phyloP scores from a whole-genome alignment of 2,797 vertebrate species.

The Acanthurus lineatus region DNA sequence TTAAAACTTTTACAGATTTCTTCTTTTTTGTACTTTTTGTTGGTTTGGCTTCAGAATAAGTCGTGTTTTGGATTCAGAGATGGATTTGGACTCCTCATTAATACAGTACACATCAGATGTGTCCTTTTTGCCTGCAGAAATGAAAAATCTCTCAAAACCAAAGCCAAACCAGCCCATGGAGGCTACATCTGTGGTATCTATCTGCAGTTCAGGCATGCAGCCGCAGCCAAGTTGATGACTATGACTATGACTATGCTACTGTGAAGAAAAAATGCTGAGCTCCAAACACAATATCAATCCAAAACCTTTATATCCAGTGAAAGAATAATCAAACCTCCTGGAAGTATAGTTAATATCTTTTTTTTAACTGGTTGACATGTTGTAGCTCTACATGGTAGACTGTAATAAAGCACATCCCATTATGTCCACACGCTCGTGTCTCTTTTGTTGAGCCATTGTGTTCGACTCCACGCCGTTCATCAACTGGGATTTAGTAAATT shows the following conservation, averaged over 20 bases:
- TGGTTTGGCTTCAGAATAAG: slow-evolving; percentile 20
- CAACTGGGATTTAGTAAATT: slow-evolving; percentile 41
- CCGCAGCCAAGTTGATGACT: slow-evolving; percentile 70
- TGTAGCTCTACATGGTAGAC: not conserved
- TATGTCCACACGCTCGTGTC: not conserved
- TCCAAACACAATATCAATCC: slow-evolving; percentile 22
- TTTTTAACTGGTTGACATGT: not conserved
- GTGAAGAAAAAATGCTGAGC: slow-evolving; percentile 62
- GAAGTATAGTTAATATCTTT: slow-evolving; percentile 34
- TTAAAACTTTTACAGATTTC: not conserved
- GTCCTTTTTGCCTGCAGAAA: slow-evolving; percentile 30
- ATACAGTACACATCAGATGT: slow-evolving; percentile 54
- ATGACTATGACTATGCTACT: slow-evolving; percentile 20
- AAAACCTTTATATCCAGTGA: slow-evolving; percentile 45
- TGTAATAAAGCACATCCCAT: slow-evolving; percentile 1
- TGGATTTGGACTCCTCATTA: slow-evolving; percentile 58
- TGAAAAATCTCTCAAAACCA: slow-evolving; percentile 32
- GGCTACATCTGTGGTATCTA: slow-evolving; percentile 49
- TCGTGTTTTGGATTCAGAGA: slow-evolving; percentile 19
- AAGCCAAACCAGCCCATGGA: slow-evolving; percentile 21
- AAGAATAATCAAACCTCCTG: slow-evolving; percentile 38
- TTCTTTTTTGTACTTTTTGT: not conserved
- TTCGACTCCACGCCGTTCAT: slow-evolving; percentile 29
- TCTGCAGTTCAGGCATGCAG: slow-evolving; percentile 47
- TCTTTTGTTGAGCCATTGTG: slow-evolving; percentile 2